Evolutionary conservation across 2,888 invertebrate genomes (phyloP).

Genomic region (Myathropa florea): DNA sequence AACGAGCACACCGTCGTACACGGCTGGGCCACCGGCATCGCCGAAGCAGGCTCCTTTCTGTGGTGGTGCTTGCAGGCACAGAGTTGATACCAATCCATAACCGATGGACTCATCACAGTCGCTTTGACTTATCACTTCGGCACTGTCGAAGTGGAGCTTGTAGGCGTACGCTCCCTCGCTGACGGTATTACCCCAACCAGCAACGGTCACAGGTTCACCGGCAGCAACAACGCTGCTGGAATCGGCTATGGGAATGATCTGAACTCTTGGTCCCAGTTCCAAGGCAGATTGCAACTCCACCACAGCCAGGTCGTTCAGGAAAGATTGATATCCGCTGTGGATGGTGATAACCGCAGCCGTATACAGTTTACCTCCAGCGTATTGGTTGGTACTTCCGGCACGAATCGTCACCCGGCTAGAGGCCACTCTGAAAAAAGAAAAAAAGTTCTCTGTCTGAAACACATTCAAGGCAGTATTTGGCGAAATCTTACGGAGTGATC

Average conservation of each 20-base stretch:
- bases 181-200: constrained; percentile 76
- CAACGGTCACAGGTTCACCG: constrained; percentile 73
- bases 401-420: constrained; percentile 67
- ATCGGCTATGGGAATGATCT: constrained; percentile 72
- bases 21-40: constrained; percentile 78
- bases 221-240: constrained; percentile 56
- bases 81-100: constrained; percentile 31
- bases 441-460: constrained; percentile 40
- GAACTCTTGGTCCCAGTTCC: constrained; percentile 66
- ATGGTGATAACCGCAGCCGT: constrained; percentile 72
- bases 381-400: constrained; percentile 76
- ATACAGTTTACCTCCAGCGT: constrained; percentile 75
- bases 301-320: constrained; percentile 75
- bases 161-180: constrained; percentile 67
- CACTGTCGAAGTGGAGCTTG: constrained; percentile 72
- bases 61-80: constrained; percentile 62
- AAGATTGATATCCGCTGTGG: constrained; percentile 70
- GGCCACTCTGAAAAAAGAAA: constrained; percentile 12
- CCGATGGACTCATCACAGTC: constrained; percentile 59
- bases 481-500: constrained; percentile 72
- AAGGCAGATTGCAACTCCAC: constrained; percentile 73
- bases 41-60: constrained; percentile 73
- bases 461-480: not conserved
- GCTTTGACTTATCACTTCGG: constrained; percentile 41
- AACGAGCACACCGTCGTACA: constrained; percentile 73